Evolutionary conservation across 2,113 vertebrate species (phyloP).

Genomic region (Rhinoderma darwinii): DNA sequence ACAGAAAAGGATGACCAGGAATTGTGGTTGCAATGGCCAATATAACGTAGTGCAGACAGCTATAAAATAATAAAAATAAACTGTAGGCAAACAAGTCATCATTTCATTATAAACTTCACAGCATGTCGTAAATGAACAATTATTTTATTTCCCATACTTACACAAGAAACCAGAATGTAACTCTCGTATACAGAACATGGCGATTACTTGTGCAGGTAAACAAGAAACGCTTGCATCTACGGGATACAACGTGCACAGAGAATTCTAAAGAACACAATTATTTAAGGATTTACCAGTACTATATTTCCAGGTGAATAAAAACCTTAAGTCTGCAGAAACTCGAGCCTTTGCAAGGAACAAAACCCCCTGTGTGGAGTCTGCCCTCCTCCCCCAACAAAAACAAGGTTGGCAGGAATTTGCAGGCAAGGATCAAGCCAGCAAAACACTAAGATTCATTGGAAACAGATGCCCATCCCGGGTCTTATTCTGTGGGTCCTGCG

Average conservation of each 20-base stretch:
- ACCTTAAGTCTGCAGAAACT: slow-evolving; percentile 72
- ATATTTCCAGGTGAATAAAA: slow-evolving; percentile 52
- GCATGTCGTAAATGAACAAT: neutral
- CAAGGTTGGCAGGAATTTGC: slow-evolving; percentile 85
- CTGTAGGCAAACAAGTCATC: neutral
- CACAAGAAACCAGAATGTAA: neutral
- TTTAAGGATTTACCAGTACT: slow-evolving; percentile 61
- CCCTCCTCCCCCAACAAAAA: slow-evolving; percentile 89
- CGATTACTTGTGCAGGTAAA: neutral
- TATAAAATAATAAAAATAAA: neutral
- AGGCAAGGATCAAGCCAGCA: slow-evolving; percentile 80
- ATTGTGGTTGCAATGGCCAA: neutral
- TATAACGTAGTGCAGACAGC: neutral
- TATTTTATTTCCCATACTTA: neutral
- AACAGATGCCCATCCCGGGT: slow-evolving; percentile 83
- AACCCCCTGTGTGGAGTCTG: slow-evolving; percentile 80
- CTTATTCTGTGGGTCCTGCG: slow-evolving; percentile 67
- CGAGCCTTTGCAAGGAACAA: slow-evolving; percentile 81
- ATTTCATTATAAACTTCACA: neutral
- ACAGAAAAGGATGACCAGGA: neutral
- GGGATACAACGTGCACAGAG: slow-evolving; percentile 7
- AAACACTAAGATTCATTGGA: slow-evolving; percentile 85
- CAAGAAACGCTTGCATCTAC: neutral
- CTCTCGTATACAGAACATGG: neutral
- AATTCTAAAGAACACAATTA: slow-evolving; percentile 57